phyloP scores from a whole-genome alignment of 2,797 vertebrate genomes.

The Enteromius viviparus region DNA sequence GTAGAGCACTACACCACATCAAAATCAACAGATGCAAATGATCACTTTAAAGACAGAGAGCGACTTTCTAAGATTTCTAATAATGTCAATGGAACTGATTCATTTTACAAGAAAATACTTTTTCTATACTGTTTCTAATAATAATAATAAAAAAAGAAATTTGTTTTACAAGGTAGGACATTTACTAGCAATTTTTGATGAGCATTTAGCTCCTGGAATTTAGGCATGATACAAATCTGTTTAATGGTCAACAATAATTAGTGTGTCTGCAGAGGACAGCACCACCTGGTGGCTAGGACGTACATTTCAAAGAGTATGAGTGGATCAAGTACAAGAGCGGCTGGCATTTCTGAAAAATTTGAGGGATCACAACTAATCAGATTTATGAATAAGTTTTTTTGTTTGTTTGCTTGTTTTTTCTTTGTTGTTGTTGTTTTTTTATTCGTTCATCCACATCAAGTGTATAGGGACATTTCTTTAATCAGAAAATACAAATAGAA shows the following conservation, averaged over 20 bases:
- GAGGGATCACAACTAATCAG: not conserved
- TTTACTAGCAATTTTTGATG: not conserved
- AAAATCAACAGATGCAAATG: slow-evolving; percentile 16
- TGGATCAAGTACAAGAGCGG: not conserved
- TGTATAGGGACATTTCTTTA: too few species aligned
- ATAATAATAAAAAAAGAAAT: not conserved
- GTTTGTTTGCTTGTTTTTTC: too few species aligned
- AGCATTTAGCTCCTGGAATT: not conserved
- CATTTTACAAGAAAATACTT: not conserved
- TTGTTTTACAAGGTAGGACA: not conserved
- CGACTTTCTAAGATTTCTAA: not conserved
- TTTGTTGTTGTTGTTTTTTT: too few species aligned
- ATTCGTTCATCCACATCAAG: too few species aligned
- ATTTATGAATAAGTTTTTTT: too few species aligned
- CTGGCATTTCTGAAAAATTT: not conserved
- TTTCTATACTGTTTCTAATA: not conserved
- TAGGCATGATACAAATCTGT: not conserved
- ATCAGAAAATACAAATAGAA: too few species aligned
- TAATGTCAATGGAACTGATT: not conserved
- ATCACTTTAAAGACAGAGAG: not conserved
- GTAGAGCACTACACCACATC: slow-evolving; percentile 37
- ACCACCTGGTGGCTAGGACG: not conserved
- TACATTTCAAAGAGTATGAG: not conserved
- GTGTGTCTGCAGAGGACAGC: not conserved
- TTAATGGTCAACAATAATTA: not conserved